A percentile compares a stretch with the other conserved stretches of the same genome.
phyloP scores from a whole-genome alignment of 2,888 invertebrate genomes.

The Drepana falcataria region DNA sequence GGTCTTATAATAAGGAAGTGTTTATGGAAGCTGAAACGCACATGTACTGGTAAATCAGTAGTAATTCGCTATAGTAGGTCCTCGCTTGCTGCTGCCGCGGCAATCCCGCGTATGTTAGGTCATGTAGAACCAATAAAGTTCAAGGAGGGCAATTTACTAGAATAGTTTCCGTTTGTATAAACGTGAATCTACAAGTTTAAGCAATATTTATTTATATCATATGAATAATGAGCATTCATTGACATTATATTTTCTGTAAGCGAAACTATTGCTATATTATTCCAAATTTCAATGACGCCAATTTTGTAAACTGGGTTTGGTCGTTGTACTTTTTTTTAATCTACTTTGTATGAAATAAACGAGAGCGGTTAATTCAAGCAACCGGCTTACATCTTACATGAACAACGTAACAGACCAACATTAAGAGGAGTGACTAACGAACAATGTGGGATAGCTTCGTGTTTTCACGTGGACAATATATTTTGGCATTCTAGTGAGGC shows the following conservation, averaged over 20 bases:
- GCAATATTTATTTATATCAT: too few relatives aligned
- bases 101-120: background rate
- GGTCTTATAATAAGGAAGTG: slow-evolving; percentile 15
- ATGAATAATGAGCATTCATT: too few relatives aligned
- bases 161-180: background rate
- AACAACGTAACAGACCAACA: slow-evolving; percentile 7
- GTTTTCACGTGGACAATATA: slow-evolving; percentile 25
- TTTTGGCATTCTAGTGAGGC: slow-evolving; percentile 45
- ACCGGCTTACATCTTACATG: background rate
- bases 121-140: background rate
- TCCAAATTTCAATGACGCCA: too few relatives aligned
- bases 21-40: slow-evolving; percentile 7
- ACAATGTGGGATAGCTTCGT: slow-evolving; percentile 29
- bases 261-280: too few relatives aligned
- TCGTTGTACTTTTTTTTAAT: too few relatives aligned
- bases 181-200: too few relatives aligned
- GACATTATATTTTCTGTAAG: too few relatives aligned
- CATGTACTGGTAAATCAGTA: background rate
- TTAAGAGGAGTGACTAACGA: slow-evolving; percentile 4
- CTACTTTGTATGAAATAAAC: too few relatives aligned
- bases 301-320: too few relatives aligned
- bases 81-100: background rate
- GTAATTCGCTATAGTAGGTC: background rate
- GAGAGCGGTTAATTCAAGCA: too few relatives aligned
- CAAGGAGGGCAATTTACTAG: background rate